Conservation (phyloP, 2,113 vertebrate genomes). For the Atrichornis clamosus region DNA sequence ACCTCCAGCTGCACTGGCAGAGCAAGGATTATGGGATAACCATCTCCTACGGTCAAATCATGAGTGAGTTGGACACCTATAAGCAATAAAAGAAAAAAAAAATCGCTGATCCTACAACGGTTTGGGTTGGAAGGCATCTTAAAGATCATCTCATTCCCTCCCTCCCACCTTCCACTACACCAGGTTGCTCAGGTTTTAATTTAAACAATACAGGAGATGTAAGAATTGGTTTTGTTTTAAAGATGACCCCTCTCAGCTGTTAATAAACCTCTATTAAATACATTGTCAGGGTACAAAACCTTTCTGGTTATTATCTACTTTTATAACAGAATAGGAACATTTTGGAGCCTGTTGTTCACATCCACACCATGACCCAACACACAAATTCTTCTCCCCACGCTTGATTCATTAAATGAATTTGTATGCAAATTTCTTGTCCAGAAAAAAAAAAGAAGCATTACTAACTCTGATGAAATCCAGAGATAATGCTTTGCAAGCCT, state of each 20-base stretch:
- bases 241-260: background rate
- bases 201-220: background rate
- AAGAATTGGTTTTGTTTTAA: background rate
- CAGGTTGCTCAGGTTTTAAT: background rate
- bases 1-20: background rate
- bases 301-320: background rate
- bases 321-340: background rate
- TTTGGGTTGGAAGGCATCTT: background rate
- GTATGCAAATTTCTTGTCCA: background rate
- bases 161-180: background rate
- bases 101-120: background rate
- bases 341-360: background rate
- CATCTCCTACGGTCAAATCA: background rate
- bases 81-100: background rate
- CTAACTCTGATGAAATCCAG: background rate
- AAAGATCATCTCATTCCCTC: background rate
- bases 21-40: background rate
- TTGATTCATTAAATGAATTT: background rate
- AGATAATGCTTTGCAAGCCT: background rate
- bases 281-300: background rate
- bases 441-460: background rate
- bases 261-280: background rate
- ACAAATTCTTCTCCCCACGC: background rate
- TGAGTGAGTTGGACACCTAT: rapidly evolving
- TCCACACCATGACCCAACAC: background rate